phyloP scores from a whole-genome alignment of 2,888 invertebrate species.

The Melieria picta region DNA sequence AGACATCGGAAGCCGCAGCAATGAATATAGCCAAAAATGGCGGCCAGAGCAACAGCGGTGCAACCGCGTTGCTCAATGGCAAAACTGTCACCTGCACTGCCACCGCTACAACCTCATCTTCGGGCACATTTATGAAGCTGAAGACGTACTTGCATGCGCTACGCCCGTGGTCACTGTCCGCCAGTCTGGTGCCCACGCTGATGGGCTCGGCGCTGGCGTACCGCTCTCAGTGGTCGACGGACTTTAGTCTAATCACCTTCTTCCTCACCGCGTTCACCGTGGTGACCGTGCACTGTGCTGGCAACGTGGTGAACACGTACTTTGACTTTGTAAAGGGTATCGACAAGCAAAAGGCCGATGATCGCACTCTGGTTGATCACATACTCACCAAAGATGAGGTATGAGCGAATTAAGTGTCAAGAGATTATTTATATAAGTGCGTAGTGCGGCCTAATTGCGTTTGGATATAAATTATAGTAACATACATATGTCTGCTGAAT shows the following conservation, averaged over 20 bases:
- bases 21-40: too few species aligned
- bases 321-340: slow-evolving; percentile 95
- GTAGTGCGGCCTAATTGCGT: not conserved
- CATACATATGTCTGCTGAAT: not conserved
- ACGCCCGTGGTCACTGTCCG: slow-evolving; percentile 93
- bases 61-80: slow-evolving; percentile 14
- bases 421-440: not conserved
- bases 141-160: slow-evolving; percentile 89
- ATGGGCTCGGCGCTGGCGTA: slow-evolving; percentile 90
- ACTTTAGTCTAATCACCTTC: slow-evolving; percentile 83
- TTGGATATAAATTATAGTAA: not conserved
- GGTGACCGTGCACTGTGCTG: slow-evolving; percentile 93
- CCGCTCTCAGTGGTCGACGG: slow-evolving; percentile 78
- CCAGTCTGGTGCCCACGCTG: slow-evolving; percentile 89
- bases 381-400: slow-evolving; percentile 80
- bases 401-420: slow-evolving; percentile 37
- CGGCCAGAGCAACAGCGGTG: not conserved
- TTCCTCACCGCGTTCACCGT: slow-evolving; percentile 86
- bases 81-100: slow-evolving; percentile 4
- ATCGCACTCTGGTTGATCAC: slow-evolving; percentile 93
- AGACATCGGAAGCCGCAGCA: too few species aligned
- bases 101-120: slow-evolving; percentile 30
- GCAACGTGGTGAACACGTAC: slow-evolving; percentile 96
- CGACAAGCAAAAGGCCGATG: slow-evolving; percentile 92
- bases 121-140: slow-evolving; percentile 79